These are phyloP conservation scores for Chelonoidis abingdonii DNA, from an alignment of 2,113 vertebrate species.

Conservation along the genomic window DNA sequence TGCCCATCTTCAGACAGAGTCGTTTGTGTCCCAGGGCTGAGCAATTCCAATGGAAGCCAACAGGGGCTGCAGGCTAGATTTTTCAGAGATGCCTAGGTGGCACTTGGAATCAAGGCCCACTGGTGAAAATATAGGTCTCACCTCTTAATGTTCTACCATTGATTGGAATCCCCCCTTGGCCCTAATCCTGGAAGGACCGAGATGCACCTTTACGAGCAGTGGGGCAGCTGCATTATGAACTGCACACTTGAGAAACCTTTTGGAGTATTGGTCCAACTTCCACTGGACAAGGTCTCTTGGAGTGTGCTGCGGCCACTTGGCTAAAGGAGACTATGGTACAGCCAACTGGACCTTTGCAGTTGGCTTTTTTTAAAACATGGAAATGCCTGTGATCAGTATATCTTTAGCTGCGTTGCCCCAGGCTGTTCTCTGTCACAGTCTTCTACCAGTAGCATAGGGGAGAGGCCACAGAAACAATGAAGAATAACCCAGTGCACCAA, in stretches of 20 bases:
- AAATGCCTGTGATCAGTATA: neutral
- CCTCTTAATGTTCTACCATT: neutral
- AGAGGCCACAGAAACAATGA: slow-evolving; percentile 25
- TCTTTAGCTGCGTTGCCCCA: neutral
- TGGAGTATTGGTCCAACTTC: neutral
- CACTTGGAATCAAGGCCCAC: neutral
- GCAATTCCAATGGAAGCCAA: neutral
- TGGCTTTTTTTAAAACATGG: neutral
- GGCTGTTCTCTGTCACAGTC: neutral
- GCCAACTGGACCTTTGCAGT: neutral
- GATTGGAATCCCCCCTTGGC: accelerated
- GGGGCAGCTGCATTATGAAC: neutral
- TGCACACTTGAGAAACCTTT: accelerated
- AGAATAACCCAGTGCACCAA: slow-evolving; percentile 13
- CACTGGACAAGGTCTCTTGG: neutral
- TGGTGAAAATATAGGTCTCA: accelerated
- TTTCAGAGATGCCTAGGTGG: neutral
- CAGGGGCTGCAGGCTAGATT: neutral
- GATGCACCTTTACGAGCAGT: neutral
- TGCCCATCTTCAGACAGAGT: neutral
- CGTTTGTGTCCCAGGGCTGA: neutral
- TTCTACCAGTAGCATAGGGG: neutral
- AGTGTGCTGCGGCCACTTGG: neutral
- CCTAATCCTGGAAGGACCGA: neutral
- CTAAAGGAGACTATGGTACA: neutral